A percentile compares a stretch with the other conserved stretches of the same genome.
These are phyloP conservation scores for Pituophis catenifer DNA, from an alignment of 2,113 vertebrate genomes.

Conservation along the genomic window DNA sequence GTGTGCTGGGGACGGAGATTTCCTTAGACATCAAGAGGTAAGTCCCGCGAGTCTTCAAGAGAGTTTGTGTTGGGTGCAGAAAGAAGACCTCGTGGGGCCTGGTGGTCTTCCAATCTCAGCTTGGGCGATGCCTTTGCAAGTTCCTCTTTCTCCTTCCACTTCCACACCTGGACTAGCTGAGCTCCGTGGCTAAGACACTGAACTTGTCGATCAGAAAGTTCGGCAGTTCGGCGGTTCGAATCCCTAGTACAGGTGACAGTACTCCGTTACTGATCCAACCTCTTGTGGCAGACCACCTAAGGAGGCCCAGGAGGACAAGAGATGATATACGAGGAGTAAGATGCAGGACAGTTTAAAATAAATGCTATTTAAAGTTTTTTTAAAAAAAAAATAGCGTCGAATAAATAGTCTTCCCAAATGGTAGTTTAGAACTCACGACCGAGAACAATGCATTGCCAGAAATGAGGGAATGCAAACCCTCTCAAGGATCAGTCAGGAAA, in stretches of 20 bases:
- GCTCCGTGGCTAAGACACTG: too few species aligned
- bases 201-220: too few species aligned
- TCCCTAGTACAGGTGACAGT: too few species aligned
- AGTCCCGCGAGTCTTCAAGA: not conserved
- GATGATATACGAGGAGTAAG: not conserved
- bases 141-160: not conserved
- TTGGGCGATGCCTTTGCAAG: not conserved
- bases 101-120: not conserved
- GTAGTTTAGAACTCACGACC: not conserved
- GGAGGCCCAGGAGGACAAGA: not conserved
- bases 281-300: not conserved
- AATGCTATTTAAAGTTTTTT: not conserved
- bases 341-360: not conserved
- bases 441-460: not conserved
- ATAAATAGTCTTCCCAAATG: not conserved
- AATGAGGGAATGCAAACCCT: not conserved
- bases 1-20: constrained; percentile 60
- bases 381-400: not conserved
- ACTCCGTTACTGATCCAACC: too few species aligned
- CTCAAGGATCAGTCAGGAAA: not conserved
- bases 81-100: too few species aligned
- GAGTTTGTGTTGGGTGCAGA: not conserved
- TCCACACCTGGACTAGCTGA: too few species aligned
- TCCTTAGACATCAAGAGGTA: constrained; percentile 56
- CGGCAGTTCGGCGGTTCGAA: too few species aligned